A percentile compares a stretch with the other conserved stretches of the same genome.
phyloP scores from a whole-genome alignment of 1,140 invertebrate species.

The Laupala kohalensis region DNA sequence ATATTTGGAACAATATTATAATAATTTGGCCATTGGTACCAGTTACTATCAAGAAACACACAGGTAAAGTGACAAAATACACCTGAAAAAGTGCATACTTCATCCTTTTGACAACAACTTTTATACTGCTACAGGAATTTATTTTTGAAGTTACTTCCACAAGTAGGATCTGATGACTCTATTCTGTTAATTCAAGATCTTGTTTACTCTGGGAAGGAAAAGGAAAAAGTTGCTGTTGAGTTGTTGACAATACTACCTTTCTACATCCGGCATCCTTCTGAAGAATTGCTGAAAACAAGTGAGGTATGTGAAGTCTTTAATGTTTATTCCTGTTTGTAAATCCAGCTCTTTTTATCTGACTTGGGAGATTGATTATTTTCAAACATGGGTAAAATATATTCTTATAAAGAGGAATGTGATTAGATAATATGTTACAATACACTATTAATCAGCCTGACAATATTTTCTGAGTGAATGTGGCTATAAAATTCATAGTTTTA shows the following conservation, averaged over 20 bases:
- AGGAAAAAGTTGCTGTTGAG: slow-evolving; percentile 38
- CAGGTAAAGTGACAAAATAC: slow-evolving; percentile 18
- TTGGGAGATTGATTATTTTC: too few species aligned
- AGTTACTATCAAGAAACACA: slow-evolving; percentile 48
- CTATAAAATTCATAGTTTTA: too few species aligned
- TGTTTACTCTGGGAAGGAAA: slow-evolving; percentile 42
- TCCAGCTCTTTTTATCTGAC: too few species aligned
- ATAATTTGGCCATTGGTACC: slow-evolving; percentile 41
- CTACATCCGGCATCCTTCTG: slow-evolving; percentile 37
- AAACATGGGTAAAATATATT: too few species aligned
- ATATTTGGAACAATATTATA: slow-evolving; percentile 35
- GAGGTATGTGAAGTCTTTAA: slow-evolving; percentile 17
- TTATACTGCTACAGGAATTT: slow-evolving; percentile 37
- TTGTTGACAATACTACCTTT: slow-evolving; percentile 44
- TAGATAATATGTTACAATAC: too few species aligned
- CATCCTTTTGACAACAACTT: background rate
- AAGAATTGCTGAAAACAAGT: slow-evolving; percentile 31
- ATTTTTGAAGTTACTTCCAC: slow-evolving; percentile 56
- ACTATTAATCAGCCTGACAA: too few species aligned
- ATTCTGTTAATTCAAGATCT: slow-evolving; percentile 47
- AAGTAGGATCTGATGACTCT: slow-evolving; percentile 47
- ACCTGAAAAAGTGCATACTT: background rate
- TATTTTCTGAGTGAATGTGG: too few species aligned
- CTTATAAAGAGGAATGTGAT: too few species aligned
- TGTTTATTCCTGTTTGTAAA: slow-evolving; percentile 22